These are phyloP conservation scores for Drosophila kohkoa DNA, from an alignment of 1,140 invertebrate species.

Conservation along the genomic window DNA sequence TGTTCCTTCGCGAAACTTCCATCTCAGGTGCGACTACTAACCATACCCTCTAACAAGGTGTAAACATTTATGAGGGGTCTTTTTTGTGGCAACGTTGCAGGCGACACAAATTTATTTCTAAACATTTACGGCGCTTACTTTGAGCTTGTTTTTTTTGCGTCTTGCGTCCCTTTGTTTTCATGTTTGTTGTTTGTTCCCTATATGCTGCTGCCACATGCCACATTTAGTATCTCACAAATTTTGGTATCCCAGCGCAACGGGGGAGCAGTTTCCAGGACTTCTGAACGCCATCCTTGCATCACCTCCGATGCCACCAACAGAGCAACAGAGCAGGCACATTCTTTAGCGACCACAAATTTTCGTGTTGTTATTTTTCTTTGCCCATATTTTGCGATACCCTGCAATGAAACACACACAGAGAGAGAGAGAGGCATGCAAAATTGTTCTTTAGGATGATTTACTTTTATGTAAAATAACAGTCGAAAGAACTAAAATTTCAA, in stretches of 20 bases:
- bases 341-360: conserved; percentile 77
- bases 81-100: conserved; percentile 54
- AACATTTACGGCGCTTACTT: conserved; percentile 70
- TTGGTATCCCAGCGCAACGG: conserved; percentile 51
- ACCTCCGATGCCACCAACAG: neutral
- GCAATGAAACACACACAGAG: neutral
- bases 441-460: neutral
- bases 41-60: conserved; percentile 63
- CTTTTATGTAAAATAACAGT: neutral
- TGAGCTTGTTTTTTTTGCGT: conserved; percentile 30
- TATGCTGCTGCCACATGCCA: conserved; percentile 69
- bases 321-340: conserved; percentile 44
- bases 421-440: too few relatives aligned
- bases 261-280: conserved; percentile 37
- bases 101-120: conserved; percentile 81
- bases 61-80: conserved; percentile 77
- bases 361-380: conserved; percentile 78
- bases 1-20: conserved; percentile 25
- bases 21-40: conserved; percentile 22
- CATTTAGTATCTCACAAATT: conserved; percentile 79
- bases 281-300: neutral
- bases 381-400: conserved; percentile 7
- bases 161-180: conserved; percentile 7
- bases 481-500: neutral
- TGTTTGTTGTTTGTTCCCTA: conserved; percentile 33